Evolutionary conservation across 1,140 invertebrate species (phyloP).

Genomic region (Zaprionus kolodkinae): DNA sequence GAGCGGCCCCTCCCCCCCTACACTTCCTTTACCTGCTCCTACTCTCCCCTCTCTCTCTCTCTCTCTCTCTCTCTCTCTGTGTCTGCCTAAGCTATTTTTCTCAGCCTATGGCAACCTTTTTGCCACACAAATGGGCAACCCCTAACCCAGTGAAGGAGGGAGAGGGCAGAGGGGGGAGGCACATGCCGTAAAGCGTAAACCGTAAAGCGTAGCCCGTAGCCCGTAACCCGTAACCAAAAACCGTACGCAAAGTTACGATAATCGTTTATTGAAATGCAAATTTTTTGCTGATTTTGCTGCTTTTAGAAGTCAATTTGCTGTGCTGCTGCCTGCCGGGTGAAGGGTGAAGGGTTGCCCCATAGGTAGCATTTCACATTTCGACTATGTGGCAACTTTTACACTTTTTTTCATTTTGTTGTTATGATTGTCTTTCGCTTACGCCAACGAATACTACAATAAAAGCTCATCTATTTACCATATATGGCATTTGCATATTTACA

Average conservation of each 20-base stretch:
- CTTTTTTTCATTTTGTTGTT: constrained; percentile 25
- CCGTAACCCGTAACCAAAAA: constrained; percentile 70
- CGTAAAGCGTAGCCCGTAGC: constrained; percentile 59
- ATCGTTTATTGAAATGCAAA: constrained; percentile 83
- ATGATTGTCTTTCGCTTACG: constrained; percentile 54
- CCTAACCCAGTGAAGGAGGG: constrained; percentile 4
- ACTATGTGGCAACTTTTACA: constrained; percentile 53
- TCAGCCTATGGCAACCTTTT: constrained; percentile 48
- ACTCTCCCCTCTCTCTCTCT: background rate
- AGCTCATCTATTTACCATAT: constrained; percentile 60
- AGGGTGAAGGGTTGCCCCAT: constrained; percentile 5
- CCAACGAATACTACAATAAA: constrained; percentile 58
- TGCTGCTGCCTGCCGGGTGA: constrained; percentile 52
- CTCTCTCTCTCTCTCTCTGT: background rate
- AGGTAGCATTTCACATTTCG: constrained; percentile 10
- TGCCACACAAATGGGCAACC: constrained; percentile 21
- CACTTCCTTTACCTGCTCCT: background rate
- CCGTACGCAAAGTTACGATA: constrained; percentile 82
- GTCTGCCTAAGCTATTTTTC: constrained; percentile 34
- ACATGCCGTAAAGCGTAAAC: constrained; percentile 53
- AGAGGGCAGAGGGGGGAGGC: background rate
- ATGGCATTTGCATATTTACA: constrained; percentile 72
- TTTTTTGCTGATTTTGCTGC: constrained; percentile 82
- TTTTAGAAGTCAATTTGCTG: constrained; percentile 79
- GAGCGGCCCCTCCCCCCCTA: background rate